Evolutionary conservation across 2,113 vertebrate species (phyloP), one percentile per base, ranked within the genome.

Genomic region (Bos indicus): DNA sequence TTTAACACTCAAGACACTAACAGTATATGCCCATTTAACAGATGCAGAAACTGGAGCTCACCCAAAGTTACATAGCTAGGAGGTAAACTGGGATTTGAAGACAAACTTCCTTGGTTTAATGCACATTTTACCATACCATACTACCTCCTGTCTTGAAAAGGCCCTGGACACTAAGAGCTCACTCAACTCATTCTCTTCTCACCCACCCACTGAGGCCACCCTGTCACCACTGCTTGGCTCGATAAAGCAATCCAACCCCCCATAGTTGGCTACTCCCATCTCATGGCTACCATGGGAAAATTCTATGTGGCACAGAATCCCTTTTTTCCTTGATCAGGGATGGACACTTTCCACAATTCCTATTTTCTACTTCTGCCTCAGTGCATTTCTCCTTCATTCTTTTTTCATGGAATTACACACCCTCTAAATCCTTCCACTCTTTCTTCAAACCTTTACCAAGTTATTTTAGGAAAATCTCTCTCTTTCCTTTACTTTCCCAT

Each of bases 21-120:
- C 1, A 80, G 67, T 56, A n/a, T 40, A 92, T 52, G 6, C n/a
- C 17, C 62, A 93, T 28, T 78, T 83, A 90, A 78, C 26, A 93
- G 28, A 93, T 17, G 36, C 81, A 85, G 59, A 93, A 91, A 90
- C 19, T 60, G 43, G 64, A 30, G 40, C 51, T 86, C 84, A 86
- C 17, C 16, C 43, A 59, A 84, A 48, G 67, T 78, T 26, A 86
- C 48, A 89, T 0, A 93, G 43, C 48, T 23, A 74, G 7, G 36
- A 93, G 85, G 51, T 64, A 88, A 90, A 74, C 36, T 91, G 56
- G 21, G 17, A 94, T 84, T 96, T 80, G 56, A 90, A 97, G 77
- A 51, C 36, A 81, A 33, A n/a, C 51, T 71, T 56, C 40, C 56
- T 30, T 78, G n/a, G 77, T 52, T 93, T 64, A 88, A 54, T 13